Base-by-base conservation (phyloP, 53 echinoderm and acorn worm genomes). In the Antedon mediterranea region DNA sequence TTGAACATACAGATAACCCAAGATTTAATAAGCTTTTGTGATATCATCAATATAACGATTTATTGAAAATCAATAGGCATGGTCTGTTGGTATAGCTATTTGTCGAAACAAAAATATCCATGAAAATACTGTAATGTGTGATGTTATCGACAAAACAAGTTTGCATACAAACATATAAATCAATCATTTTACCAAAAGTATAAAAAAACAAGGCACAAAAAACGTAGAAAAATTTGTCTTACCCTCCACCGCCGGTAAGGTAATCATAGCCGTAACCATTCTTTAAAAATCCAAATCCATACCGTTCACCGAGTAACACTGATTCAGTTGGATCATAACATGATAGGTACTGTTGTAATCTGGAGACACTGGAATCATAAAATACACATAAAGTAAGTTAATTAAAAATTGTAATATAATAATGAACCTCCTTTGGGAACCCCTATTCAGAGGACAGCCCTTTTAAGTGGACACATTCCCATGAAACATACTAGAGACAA, bases 231-330 rank as follows among this genome's bases (percentile, higher is more conserved):
- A 26, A 29, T 78, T n/a, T 76, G 23, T 43, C 89, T 89, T 90
- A 97, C 98, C 98, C 89, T 71, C 98, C 85, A 29, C 98, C 98
- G 44, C 98, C 98, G 14, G 98, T 97, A 31, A 97, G 72, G 78
- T 97, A 97, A 79, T 93, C 93, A 72, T 98, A 98, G 0, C 98
- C 98, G 74, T 81, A 86, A 37, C 88, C 88, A 32, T 31, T 3
- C 75, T 81, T 83, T 14, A 88, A 80, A 76, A 87, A 93, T 9
- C 90, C 98, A 34, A 90, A 98, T 6, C 93, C 98, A 74, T 98
- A 98, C 0, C 98, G 87, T 77, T 98, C 98, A 42, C 98, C 98
- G 4, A 98, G 72, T 31, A 93, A 84, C 9, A 98, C 81, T 2
- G 83, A 74, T 70, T 88, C 75, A 2, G 76, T 34, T 26, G 86